These are phyloP conservation scores for Aphis craccivora DNA, from an alignment of 1,140 invertebrate genomes.

Conservation along the genomic window DNA sequence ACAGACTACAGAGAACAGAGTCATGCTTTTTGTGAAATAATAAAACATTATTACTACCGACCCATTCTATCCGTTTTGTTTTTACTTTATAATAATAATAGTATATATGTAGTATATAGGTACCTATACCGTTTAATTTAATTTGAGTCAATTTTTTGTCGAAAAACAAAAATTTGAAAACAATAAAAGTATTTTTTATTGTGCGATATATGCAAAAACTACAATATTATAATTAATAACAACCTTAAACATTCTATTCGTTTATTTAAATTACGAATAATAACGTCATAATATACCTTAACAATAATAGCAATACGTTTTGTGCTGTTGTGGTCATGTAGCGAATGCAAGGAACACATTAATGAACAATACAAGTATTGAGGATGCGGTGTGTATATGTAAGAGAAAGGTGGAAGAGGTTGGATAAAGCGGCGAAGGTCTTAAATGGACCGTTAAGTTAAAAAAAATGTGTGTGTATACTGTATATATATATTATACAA, in stretches of 20 bases:
- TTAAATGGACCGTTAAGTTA: slow-evolving; percentile 42
- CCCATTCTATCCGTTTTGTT: not conserved
- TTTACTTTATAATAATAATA: not conserved
- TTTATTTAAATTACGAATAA: slow-evolving; percentile 2
- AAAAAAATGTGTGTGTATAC: not conserved
- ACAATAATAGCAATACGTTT: not conserved
- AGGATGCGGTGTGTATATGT: not conserved
- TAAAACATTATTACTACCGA: not conserved
- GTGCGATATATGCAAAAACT: not conserved
- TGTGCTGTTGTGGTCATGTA: not conserved
- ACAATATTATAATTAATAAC: not conserved
- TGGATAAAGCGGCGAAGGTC: slow-evolving; percentile 28
- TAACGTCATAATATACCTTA: not conserved
- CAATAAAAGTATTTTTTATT: not conserved
- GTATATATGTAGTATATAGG: too few relatives aligned
- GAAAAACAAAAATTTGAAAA: not conserved
- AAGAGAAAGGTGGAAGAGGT: slow-evolving; percentile 40
- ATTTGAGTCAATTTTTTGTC: not conserved
- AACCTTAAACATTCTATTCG: not conserved
- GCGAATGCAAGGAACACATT: slow-evolving; percentile 7
- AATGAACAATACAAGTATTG: slow-evolving; percentile 20
- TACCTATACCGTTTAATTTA: not conserved
- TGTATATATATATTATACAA: not conserved
- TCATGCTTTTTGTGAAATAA: not conserved
- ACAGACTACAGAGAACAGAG: not conserved